Base-by-base conservation (phyloP, 37 sponge, comb jelly and placozoan species). In the Halichondria panicea region DNA sequence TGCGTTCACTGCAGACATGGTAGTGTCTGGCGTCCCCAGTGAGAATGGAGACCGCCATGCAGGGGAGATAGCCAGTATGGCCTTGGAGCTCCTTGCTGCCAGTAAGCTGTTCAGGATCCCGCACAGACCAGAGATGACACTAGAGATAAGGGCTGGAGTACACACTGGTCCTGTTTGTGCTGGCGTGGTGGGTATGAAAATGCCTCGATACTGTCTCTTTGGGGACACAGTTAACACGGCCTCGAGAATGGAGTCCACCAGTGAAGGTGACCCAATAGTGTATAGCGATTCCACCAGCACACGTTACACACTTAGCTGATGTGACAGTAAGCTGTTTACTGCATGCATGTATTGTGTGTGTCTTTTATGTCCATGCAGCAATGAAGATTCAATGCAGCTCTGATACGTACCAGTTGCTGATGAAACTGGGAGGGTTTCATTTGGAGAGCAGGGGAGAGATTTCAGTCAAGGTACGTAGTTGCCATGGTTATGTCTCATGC, bases 221-320 rank as follows among this genome's bases (percentile, higher is more conserved):
- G 95, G 95, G 11, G 95, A 94, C 48, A 94, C 95, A 15, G 95
- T 94, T 58, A 94, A 94, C 80, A 94, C 92, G 40, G 95, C 95
- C 24, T 80, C 85, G 9, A 74, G 95, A 70, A 94, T 94, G 95
- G 95, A 94, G 75, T 83, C 76, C 43, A 81, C 84, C 27, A 87
- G 95, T 84, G 78, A 87, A 84, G 88, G 95, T 94, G n/a, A n/a
- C n/a, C n/a, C n/a, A n/a, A n/a, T 40, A 38, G 65, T 65, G 19
- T 24, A 66, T 0, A 21, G 31, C 9, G 21, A 9, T 19, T 27
- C 11, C 9, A 19, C 21, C 24, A 60, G 24, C 31, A n/a, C n/a
- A n/a, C n/a, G n/a, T n/a, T 6, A 12, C 0, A 65, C 35, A 11
- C 8, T 37, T 32, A 39, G n/a, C 18, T 13, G n/a, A n/a, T n/a